These are phyloP conservation scores for Loxodonta africana DNA, from an alignment of 2,113 vertebrate genomes.

Conservation along the genomic window DNA sequence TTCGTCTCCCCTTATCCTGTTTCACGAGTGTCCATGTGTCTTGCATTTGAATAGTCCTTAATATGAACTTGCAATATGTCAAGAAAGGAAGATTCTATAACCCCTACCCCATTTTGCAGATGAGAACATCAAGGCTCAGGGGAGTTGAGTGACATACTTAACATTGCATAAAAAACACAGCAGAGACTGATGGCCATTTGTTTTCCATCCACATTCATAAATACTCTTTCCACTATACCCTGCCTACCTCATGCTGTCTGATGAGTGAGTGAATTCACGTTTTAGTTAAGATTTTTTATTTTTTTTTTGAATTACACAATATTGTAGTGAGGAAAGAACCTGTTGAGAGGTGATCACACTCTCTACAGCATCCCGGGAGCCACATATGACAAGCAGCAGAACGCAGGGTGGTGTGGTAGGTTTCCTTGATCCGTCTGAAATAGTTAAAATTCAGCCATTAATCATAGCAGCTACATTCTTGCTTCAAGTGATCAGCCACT, in stretches of 20 bases:
- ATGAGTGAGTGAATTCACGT: constrained; percentile 31
- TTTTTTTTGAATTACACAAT: constrained; percentile 38
- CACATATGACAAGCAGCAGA: constrained; percentile 38
- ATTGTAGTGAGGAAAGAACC: constrained; percentile 72
- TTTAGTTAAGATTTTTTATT: constrained; percentile 13
- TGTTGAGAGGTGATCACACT: constrained; percentile 58
- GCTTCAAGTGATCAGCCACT: constrained; percentile 83
- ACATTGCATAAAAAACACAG: background rate
- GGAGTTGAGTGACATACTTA: background rate
- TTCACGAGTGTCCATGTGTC: background rate
- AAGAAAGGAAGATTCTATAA: background rate
- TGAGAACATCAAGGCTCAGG: background rate
- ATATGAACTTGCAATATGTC: background rate
- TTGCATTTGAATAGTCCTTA: background rate
- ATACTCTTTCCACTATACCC: background rate
- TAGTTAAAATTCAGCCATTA: constrained; percentile 86
- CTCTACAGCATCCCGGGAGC: constrained; percentile 68
- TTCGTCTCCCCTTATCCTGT: background rate
- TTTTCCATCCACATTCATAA: background rate
- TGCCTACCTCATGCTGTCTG: constrained; percentile 40
- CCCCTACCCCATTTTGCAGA: background rate
- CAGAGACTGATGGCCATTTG: background rate
- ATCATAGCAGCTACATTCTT: constrained; percentile 80
- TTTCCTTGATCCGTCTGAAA: constrained; percentile 80
- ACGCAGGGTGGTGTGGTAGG: background rate